Percentiles rank a stretch among this genome's conserved stretches.
Evolutionary conservation across 2,113 vertebrate species (phyloP).

Genomic region (Cynopterus brachyotis): DNA sequence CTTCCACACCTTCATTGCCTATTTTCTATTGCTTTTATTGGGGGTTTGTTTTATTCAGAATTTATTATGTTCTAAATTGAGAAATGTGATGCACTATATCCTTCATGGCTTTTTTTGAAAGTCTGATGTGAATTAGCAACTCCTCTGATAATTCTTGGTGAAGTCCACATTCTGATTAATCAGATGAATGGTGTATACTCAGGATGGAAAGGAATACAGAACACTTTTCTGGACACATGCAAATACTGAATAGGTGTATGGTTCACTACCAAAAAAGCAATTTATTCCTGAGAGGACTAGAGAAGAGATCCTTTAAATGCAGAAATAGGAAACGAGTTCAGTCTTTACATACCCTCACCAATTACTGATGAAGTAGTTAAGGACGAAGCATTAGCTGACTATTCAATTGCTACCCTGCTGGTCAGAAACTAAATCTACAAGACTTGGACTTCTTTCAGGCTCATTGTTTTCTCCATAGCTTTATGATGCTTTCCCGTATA

Average conservation of each 20-base stretch:
- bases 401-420: background rate
- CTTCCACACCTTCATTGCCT: background rate
- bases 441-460: background rate
- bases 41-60: background rate
- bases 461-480: background rate
- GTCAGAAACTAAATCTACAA: background rate
- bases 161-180: background rate
- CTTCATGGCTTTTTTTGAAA: background rate
- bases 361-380: background rate
- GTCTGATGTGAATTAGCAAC: background rate
- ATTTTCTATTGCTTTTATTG: background rate
- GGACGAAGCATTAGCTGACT: background rate
- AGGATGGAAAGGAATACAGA: background rate
- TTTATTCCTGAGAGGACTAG: background rate
- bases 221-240: background rate
- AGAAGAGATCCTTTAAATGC: background rate
- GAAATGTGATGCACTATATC: background rate
- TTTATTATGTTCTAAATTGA: background rate
- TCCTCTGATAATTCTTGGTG: background rate
- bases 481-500: background rate
- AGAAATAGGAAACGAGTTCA: background rate
- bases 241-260: background rate
- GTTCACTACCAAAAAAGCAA: background rate
- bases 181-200: background rate
- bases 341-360: background rate